Evolutionary conservation across 2,888 invertebrate species (phyloP).

Genomic region (Campoplex nolae): DNA sequence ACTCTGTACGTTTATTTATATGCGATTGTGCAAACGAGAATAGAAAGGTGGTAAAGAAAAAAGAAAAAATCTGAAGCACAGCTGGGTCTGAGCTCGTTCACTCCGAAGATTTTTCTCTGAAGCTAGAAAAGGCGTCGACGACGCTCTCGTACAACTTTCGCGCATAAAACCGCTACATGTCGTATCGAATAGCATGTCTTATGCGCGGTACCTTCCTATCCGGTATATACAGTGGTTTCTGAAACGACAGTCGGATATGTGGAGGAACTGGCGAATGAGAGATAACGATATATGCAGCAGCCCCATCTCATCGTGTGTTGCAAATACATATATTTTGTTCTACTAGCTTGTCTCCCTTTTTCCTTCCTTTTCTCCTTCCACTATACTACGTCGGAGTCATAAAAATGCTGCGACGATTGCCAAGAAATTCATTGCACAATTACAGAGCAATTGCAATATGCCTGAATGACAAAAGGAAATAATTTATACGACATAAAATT

Average conservation of each 20-base stretch:
- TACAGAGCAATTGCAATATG: conserved; percentile 66
- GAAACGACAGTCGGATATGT: conserved; percentile 64
- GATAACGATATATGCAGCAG: conserved; percentile 52
- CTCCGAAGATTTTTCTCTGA: conserved; percentile 37
- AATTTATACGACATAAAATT: conserved; percentile 21
- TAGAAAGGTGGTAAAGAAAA: conserved; percentile 31
- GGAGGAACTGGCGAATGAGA: conserved; percentile 48
- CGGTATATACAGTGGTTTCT: conserved; percentile 66
- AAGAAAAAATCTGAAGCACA: conserved; percentile 50
- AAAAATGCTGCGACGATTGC: conserved; percentile 59
- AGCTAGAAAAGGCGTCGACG: background rate
- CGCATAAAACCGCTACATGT: conserved; percentile 51
- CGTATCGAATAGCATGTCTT: conserved; percentile 61
- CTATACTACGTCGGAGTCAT: conserved; percentile 40
- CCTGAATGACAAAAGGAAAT: conserved; percentile 36
- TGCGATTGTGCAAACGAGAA: conserved; percentile 10
- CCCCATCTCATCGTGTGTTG: conserved; percentile 28
- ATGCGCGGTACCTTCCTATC: conserved; percentile 41
- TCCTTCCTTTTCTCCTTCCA: conserved; percentile 58
- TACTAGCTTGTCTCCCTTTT: conserved; percentile 37
- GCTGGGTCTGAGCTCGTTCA: conserved; percentile 42
- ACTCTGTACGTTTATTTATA: background rate
- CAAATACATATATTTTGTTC: conserved; percentile 10
- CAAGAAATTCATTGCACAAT: conserved; percentile 69
- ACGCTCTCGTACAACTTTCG: conserved; percentile 31